Evolutionary conservation across 2,797 vertebrate species (phyloP).

Genomic region (Antrozous pallidus): DNA sequence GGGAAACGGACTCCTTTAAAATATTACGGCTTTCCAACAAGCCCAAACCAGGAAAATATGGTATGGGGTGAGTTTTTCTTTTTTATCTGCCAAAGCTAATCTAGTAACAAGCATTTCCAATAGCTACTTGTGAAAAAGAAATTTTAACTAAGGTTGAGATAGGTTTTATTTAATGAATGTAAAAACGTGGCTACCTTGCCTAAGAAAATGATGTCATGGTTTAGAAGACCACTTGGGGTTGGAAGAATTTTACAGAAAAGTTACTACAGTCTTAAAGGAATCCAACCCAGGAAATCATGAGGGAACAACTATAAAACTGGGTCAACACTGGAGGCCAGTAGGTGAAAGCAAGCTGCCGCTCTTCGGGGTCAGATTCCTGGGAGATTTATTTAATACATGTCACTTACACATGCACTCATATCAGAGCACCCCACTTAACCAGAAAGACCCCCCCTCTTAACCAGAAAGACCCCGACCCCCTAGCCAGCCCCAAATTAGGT

Average conservation of each 20-base stretch:
- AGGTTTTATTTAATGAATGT: background rate
- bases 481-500: background rate
- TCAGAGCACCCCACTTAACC: background rate
- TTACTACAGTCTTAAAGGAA: background rate
- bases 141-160: background rate
- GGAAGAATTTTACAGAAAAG: background rate
- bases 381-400: background rate
- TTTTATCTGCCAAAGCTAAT: background rate
- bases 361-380: background rate
- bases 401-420: background rate
- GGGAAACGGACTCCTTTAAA: background rate
- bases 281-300: background rate
- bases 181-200: background rate
- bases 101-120: background rate
- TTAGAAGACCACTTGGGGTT: background rate
- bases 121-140: background rate
- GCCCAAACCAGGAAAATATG: background rate
- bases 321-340: background rate
- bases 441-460: background rate
- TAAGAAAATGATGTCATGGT: background rate
- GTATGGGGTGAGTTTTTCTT: background rate
- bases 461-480: background rate
- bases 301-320: conserved; percentile 1
- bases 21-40: background rate
- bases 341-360: background rate